phyloP scores from a whole-genome alignment of 2,113 vertebrate species.

The Lophura nycthemera region DNA sequence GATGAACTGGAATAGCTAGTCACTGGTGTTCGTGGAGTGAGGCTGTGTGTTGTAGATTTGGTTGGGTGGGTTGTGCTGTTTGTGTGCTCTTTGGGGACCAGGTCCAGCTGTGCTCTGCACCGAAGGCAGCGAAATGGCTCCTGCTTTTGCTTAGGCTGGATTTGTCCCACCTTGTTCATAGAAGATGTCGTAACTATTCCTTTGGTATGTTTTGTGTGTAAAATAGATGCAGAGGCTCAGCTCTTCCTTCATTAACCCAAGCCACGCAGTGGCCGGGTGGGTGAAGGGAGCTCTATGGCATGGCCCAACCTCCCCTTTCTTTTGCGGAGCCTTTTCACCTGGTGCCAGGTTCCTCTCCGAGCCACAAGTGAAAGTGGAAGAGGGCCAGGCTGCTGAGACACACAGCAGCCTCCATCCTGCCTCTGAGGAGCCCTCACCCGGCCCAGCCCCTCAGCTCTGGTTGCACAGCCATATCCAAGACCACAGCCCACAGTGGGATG shows the following conservation, averaged over 20 bases:
- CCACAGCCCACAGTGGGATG: not conserved
- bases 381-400: rapidly evolving
- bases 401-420: not conserved
- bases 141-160: not conserved
- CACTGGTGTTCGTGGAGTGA: slow-evolving; percentile 13
- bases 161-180: slow-evolving; percentile 22
- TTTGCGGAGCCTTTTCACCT: not conserved
- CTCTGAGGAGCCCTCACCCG: rapidly evolving
- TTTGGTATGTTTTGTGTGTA: slow-evolving; percentile 22
- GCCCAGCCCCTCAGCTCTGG: rapidly evolving
- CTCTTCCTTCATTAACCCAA: not conserved
- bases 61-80: slow-evolving; percentile 2
- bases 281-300: not conserved
- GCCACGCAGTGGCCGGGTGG: rapidly evolving
- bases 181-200: slow-evolving; percentile 24
- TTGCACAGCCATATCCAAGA: not conserved
- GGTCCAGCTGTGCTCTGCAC: not conserved
- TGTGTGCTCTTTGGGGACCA: not conserved
- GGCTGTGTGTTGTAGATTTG: not conserved
- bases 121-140: not conserved
- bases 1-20: not conserved
- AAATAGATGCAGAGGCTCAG: not conserved
- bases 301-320: not conserved
- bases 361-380: not conserved
- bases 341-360: not conserved